These are phyloP conservation scores for Ophion ventricosus DNA, from an alignment of 2,888 invertebrate genomes.

Conservation along the genomic window DNA sequence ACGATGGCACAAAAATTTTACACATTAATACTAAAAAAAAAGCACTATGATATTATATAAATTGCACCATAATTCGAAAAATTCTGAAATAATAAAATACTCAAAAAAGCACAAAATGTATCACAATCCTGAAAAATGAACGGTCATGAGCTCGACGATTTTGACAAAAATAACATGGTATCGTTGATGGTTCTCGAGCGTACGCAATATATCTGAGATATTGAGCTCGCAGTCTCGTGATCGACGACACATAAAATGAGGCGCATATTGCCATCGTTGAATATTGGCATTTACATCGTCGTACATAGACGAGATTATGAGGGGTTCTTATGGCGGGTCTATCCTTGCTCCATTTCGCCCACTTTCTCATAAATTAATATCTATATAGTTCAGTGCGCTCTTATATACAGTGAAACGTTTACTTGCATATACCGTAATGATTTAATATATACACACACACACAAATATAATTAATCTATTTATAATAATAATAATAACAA, in stretches of 20 bases:
- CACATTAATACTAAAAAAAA: too few species aligned
- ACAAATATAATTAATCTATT: not conserved
- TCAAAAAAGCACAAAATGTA: not conserved
- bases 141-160: not conserved
- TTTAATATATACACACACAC: not conserved
- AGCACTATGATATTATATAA: too few species aligned
- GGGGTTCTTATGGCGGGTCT: constrained; percentile 11
- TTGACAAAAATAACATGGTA: not conserved
- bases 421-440: not conserved
- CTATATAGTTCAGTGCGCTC: not conserved
- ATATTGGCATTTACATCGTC: not conserved
- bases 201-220: not conserved
- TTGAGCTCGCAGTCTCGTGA: not conserved
- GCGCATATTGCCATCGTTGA: not conserved
- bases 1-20: too few species aligned
- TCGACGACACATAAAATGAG: not conserved
- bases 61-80: too few species aligned
- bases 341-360: constrained; percentile 59
- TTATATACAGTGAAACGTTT: not conserved
- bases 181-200: not conserved
- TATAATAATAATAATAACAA: not conserved
- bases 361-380: constrained; percentile 49
- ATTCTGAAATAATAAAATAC: not conserved
- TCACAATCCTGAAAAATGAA: not conserved
- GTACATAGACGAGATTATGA: not conserved